Percentiles rank a stretch among this genome's conserved stretches.
Evolutionary conservation across 2,113 vertebrate species (phyloP).

Genomic region (Brachyhypopomus gauderio): DNA sequence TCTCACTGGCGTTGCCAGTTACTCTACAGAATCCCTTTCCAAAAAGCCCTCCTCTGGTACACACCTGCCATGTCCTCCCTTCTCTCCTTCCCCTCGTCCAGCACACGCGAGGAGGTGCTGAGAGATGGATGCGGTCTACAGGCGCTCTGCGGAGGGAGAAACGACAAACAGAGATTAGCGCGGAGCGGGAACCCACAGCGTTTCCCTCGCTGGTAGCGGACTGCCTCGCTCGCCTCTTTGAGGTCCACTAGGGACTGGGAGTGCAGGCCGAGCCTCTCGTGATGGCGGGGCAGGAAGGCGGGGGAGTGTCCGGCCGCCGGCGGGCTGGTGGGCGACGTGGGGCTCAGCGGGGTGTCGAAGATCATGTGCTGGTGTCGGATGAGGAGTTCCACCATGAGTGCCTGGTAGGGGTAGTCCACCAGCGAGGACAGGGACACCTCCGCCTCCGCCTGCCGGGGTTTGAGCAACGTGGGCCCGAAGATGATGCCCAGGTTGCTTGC

Average conservation of each 20-base stretch:
- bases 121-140: conserved; percentile 73
- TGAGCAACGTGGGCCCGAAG: conserved; percentile 93
- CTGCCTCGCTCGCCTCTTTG: conserved; percentile 76
- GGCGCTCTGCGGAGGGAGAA: conserved; percentile 58
- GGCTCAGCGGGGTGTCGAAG: conserved; percentile 78
- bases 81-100: conserved; percentile 66
- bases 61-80: conserved; percentile 41
- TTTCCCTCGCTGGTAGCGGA: too few species aligned
- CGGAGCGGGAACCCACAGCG: not conserved
- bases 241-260: conserved; percentile 76
- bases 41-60: too few species aligned
- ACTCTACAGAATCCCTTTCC: too few species aligned
- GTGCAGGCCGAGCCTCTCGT: conserved; percentile 78
- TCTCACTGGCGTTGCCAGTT: too few species aligned
- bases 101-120: conserved; percentile 68
- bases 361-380: conserved; percentile 84
- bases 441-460: conserved; percentile 85
- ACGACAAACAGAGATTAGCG: not conserved
- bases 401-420: conserved; percentile 94
- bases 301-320: conserved; percentile 62
- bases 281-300: conserved; percentile 76
- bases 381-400: conserved; percentile 88
- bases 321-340: conserved; percentile 55
- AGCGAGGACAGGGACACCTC: conserved; percentile 92
- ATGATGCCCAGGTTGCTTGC: conserved; percentile 95